These are phyloP conservation scores for Aphodius granarius DNA, from an alignment of 2,888 invertebrate species.

Conservation along the genomic window DNA sequence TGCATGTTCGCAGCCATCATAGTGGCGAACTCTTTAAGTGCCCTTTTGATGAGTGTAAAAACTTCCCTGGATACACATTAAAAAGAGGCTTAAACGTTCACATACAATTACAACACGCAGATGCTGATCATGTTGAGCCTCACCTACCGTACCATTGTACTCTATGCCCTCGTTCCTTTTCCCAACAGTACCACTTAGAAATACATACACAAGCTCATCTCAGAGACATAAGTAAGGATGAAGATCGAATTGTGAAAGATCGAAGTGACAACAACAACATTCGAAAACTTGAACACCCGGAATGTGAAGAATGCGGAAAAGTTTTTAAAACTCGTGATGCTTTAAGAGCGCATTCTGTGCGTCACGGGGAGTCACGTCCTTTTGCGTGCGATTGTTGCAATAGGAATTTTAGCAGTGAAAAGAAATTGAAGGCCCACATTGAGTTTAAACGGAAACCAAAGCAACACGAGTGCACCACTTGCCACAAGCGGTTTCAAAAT, in stretches of 20 bases:
- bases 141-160: background rate
- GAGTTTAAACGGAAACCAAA: background rate
- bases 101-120: background rate
- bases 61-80: background rate
- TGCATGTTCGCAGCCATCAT: background rate
- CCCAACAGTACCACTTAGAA: background rate
- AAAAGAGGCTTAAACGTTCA: background rate
- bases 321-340: background rate
- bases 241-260: background rate
- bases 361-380: background rate
- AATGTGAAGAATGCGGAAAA: background rate
- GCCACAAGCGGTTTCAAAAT: background rate
- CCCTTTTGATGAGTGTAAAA: background rate
- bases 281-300: no score
- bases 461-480: background rate
- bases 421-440: background rate
- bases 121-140: background rate
- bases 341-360: background rate
- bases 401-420: background rate
- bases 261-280: no score
- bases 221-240: background rate
- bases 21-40: background rate
- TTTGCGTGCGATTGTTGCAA: background rate
- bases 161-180: background rate
- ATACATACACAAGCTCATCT: background rate